phyloP scores from a whole-genome alignment of 2,797 vertebrate genomes.

The Cossypha polioptera region DNA sequence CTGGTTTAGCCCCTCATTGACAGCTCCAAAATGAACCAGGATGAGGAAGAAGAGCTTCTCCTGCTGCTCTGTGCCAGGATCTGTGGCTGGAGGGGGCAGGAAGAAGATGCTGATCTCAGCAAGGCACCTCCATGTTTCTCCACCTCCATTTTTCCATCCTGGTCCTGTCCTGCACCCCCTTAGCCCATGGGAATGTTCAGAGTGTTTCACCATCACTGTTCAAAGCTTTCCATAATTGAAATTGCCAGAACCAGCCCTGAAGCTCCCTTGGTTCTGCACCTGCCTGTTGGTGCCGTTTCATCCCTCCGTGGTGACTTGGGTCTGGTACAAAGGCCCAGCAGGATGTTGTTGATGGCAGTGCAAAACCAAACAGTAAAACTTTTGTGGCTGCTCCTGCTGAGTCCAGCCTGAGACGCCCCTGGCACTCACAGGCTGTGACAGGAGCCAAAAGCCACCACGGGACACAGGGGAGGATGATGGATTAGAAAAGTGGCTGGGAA shows the following conservation, averaged over 20 bases:
- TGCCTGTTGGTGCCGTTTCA: rapidly evolving
- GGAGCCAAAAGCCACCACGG: background rate
- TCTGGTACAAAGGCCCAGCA: background rate
- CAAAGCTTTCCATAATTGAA: rapidly evolving
- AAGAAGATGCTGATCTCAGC: background rate
- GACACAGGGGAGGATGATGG: background rate
- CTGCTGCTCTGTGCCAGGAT: background rate
- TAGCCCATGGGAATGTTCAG: rapidly evolving
- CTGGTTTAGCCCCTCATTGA: rapidly evolving
- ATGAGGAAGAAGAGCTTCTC: background rate
- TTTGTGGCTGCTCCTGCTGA: background rate
- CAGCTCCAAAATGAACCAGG: background rate
- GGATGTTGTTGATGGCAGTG: rapidly evolving
- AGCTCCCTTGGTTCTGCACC: background rate
- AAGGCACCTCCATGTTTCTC: rapidly evolving
- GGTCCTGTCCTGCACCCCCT: background rate
- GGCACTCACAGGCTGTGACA: background rate
- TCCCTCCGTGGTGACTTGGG: rapidly evolving
- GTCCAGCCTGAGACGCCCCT: background rate
- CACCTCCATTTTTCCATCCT: background rate
- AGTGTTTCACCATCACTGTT: rapidly evolving
- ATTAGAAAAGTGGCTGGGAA: background rate
- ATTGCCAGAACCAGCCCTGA: rapidly evolving
- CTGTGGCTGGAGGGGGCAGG: background rate
- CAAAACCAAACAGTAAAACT: rapidly evolving